Conservation (phyloP, 2,797 vertebrate species). For the Morus bassanus region DNA sequence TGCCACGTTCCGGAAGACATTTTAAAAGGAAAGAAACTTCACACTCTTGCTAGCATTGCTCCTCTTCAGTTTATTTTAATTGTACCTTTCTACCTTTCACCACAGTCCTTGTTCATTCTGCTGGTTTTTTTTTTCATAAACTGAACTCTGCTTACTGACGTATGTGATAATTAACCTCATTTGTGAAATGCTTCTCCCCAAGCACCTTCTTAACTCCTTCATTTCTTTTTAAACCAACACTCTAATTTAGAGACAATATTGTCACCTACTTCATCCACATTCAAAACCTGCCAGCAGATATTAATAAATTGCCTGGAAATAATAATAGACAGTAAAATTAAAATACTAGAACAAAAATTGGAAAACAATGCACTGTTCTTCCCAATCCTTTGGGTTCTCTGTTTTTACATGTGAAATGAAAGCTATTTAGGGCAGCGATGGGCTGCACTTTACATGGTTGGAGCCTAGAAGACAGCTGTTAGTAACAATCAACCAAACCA, state of each 20-base stretch:
- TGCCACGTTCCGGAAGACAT: not conserved
- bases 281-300: not conserved
- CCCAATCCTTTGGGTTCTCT: not conserved
- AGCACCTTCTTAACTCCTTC: not conserved
- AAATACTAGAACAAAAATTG: not conserved
- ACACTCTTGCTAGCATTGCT: not conserved
- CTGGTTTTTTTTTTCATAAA: not conserved
- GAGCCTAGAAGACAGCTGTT: not conserved
- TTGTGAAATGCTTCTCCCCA: not conserved
- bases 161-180: constrained; percentile 11
- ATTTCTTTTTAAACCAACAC: not conserved
- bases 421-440: not conserved
- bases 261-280: not conserved
- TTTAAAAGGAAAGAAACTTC: not conserved
- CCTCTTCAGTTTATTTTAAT: not conserved
- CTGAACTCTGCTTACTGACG: not conserved
- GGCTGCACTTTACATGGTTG: not conserved
- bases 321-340: not conserved
- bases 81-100: not conserved
- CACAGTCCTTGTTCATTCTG: not conserved
- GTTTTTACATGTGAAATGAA: not conserved
- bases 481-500: not conserved
- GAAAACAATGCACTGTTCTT: not conserved
- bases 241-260: not conserved
- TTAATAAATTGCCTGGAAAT: not conserved